Evolutionary conservation across 2,113 vertebrate genomes (phyloP).

Genomic region (Brachypteracias leptosomus): DNA sequence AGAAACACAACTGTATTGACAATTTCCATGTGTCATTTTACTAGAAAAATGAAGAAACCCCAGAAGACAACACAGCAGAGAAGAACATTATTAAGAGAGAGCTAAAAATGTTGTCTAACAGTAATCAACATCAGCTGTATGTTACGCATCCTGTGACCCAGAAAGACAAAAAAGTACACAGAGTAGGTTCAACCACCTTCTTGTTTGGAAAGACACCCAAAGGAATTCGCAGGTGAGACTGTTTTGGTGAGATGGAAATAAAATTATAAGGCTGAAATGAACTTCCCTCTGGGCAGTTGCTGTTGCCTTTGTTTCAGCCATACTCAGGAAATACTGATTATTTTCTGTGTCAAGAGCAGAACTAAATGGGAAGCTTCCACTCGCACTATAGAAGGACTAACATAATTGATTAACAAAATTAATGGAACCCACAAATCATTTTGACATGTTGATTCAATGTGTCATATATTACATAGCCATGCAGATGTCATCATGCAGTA

Average conservation of each 20-base stretch:
- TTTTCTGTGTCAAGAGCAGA: neutral
- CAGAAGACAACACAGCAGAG: neutral
- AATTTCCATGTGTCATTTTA: neutral
- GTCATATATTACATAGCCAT: neutral
- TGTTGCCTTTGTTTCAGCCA: neutral
- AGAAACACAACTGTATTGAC: neutral
- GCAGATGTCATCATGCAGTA: neutral
- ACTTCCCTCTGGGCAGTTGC: neutral
- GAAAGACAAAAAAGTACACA: slow-evolving; percentile 70
- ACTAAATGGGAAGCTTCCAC: neutral
- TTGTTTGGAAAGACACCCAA: slow-evolving; percentile 85
- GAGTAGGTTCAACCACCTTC: slow-evolving; percentile 71
- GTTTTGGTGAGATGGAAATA: neutral
- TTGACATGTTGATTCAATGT: neutral
- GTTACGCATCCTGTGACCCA: slow-evolving; percentile 78
- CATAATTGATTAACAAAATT: neutral
- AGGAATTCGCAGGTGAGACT: slow-evolving; percentile 80
- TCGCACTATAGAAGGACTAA: neutral
- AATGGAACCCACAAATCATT: neutral
- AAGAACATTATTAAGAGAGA: neutral
- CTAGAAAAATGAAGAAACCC: slow-evolving; percentile 36
- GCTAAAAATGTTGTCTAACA: neutral
- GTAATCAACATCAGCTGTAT: neutral
- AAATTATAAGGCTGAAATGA: neutral
- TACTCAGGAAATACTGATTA: neutral